Evolutionary conservation across 2,888 invertebrate species (phyloP).

Genomic region (Ichneumoninae sp.): DNA sequence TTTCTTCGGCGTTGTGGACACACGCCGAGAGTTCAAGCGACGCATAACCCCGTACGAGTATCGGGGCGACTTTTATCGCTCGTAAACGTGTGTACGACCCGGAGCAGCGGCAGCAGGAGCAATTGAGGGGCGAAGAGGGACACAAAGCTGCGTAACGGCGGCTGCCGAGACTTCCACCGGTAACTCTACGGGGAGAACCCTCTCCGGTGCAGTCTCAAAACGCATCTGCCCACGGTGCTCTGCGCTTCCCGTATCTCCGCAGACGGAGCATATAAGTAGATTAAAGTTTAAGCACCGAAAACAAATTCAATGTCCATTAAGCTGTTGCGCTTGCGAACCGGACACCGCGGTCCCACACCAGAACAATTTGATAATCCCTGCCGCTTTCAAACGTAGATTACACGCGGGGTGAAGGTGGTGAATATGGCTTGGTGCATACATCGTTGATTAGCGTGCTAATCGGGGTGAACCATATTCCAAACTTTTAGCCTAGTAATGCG

Average conservation of each 20-base stretch:
- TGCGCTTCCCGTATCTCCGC: not conserved
- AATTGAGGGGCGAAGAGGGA: slow-evolving; percentile 24
- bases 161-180: slow-evolving; percentile 42
- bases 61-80: slow-evolving; percentile 69
- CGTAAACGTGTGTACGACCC: slow-evolving; percentile 62
- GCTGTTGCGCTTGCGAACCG: not conserved
- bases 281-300: slow-evolving; percentile 44
- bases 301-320: slow-evolving; percentile 34
- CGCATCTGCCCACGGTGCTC: not conserved
- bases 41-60: slow-evolving; percentile 64
- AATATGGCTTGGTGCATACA: not conserved
- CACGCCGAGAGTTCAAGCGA: slow-evolving; percentile 54
- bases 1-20: slow-evolving; percentile 45
- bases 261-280: slow-evolving; percentile 31
- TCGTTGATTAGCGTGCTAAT: not conserved
- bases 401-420: not conserved
- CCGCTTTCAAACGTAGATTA: not conserved
- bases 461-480: not conserved
- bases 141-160: slow-evolving; percentile 41
- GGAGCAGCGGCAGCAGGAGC: slow-evolving; percentile 38
- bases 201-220: slow-evolving; percentile 29
- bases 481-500: too few relatives aligned
- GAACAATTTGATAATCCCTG: slow-evolving; percentile 4
- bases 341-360: not conserved
- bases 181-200: slow-evolving; percentile 44